Conservation (phyloP, 2,797 vertebrate species). For the Eurystomus glaucurus region DNA sequence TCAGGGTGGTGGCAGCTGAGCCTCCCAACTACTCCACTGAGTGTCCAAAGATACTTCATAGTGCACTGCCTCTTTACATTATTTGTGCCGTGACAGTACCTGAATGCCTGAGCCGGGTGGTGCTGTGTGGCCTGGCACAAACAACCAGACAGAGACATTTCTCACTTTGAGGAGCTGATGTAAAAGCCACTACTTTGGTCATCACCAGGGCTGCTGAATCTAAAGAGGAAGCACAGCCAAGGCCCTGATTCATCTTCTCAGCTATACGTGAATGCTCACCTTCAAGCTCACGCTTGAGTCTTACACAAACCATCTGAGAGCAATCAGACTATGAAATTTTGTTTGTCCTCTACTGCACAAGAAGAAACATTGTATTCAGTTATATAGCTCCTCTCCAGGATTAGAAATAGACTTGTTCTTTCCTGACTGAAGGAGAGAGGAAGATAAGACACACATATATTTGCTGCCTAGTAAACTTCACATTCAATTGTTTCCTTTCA, state of each 20-base stretch:
- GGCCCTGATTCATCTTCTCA: constrained; percentile 21
- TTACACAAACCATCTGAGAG: neutral
- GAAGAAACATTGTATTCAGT: neutral
- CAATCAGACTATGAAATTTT: neutral
- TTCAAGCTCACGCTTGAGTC: rapidly evolving
- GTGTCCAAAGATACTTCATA: neutral
- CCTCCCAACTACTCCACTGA: neutral
- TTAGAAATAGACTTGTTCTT: neutral
- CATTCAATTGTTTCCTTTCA: neutral
- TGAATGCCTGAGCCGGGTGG: constrained; percentile 16
- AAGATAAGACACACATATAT: neutral
- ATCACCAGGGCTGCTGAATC: neutral
- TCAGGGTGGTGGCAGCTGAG: neutral
- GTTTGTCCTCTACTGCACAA: neutral
- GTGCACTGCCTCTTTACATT: rapidly evolving
- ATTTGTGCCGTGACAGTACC: neutral
- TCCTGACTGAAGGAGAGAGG: neutral
- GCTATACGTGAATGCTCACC: neutral
- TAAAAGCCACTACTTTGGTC: neutral
- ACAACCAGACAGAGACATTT: neutral
- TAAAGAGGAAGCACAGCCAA: neutral
- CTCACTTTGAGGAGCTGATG: neutral
- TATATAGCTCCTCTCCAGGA: neutral
- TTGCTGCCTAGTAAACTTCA: neutral
- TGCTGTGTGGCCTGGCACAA: constrained; percentile 22